A percentile compares a stretch with the other conserved stretches of the same genome.
Conservation (phyloP, 2,797 vertebrate species). For the Tokudaia muenninki region DNA sequence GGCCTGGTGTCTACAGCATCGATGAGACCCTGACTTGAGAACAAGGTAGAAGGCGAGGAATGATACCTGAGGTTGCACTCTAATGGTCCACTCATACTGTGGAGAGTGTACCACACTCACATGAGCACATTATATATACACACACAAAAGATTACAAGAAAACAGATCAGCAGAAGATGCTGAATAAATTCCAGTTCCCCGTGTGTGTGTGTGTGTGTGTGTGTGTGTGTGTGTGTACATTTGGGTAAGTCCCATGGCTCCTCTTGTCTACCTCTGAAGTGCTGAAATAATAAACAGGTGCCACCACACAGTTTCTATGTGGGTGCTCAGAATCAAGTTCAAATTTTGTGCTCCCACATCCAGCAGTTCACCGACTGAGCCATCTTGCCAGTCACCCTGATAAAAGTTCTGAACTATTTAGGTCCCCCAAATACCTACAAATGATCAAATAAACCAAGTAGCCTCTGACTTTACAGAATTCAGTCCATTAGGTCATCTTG, state of each 20-base stretch:
- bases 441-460: background rate
- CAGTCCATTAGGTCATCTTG: background rate
- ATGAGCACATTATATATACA: background rate
- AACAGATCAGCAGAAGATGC: background rate
- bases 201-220: background rate
- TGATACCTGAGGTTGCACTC: background rate
- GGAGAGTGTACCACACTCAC: background rate
- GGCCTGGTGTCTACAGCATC: background rate
- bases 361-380: background rate
- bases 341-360: background rate
- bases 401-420: background rate
- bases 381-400: background rate
- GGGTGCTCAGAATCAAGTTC: background rate
- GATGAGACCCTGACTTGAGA: too few species aligned
- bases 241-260: background rate
- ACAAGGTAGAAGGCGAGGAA: background rate
- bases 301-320: background rate
- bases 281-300: background rate
- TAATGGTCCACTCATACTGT: background rate
- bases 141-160: background rate
- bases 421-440: background rate
- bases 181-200: background rate
- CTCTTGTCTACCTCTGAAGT: background rate
- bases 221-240: rapidly evolving
- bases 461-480: background rate